Evolutionary conservation across 2,113 vertebrate genomes (phyloP), one percentile per base, ranked within the genome.

Genomic region (Cyanoramphus novaezelandiae): DNA sequence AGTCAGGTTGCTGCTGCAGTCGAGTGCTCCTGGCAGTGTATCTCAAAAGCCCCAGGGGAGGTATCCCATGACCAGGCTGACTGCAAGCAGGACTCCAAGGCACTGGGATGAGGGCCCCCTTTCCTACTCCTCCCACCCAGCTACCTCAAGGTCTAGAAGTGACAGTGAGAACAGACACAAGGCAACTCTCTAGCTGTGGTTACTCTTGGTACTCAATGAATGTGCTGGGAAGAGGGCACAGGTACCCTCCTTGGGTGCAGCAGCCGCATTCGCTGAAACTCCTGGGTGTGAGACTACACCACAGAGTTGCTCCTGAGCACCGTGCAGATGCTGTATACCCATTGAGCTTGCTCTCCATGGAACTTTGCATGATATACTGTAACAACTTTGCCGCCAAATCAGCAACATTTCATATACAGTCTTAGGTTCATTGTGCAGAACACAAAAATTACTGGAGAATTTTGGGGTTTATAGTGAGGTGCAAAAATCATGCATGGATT

Each of bases 271-370:
- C 69, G 21, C 47, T 9, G 2, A 82, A 82, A 23, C 0, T 2
- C 6, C n/a, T 21, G 8, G 37, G 25, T 69, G 44, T 0, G 1
- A 0, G 1, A 29, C 5, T 62, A 3, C 2, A 5, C 41, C n/a
- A 5, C 27, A 17, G 52, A 2, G 17, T 11, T 60, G 24, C 9
- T 75, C 10, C 15, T 33, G 59, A 77, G 12, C 27, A 13, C 19
- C 3, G 4, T 24, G 37, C 0, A 1, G 50, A 6, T 16, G 5
- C 25, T 18, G 17, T 20, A 12, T 0, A 0, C 5, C 29, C 3
- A 0, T 21, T 3, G 3, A 27, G 4, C 4, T 47, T 3, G 0
- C 29, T 60, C 20, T 64, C 31, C 5, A 3, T 8, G 33, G 25
- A 3, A 15, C 33, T 78, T 59, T 35, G 31, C 6, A 8, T 2